phyloP scores from a whole-genome alignment of 2,888 invertebrate species.

The Aelia acuminata region DNA sequence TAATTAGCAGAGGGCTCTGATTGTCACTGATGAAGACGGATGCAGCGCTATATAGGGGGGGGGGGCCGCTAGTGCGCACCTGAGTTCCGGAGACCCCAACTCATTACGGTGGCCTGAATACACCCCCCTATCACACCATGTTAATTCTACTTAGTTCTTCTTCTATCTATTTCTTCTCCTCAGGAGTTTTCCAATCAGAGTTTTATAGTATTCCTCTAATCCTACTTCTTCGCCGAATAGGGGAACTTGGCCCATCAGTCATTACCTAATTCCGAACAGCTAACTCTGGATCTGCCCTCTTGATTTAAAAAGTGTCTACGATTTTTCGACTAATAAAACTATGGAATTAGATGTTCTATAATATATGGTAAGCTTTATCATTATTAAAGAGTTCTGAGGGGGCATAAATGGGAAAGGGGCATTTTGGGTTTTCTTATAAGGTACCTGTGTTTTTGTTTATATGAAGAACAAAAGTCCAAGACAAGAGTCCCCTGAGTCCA shows the following conservation, averaged over 20 bases:
- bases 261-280: not conserved
- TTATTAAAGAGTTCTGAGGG: too few species aligned
- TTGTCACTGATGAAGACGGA: constrained; percentile 50
- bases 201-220: constrained; percentile 31
- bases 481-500: too few species aligned
- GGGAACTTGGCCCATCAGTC: constrained; percentile 27
- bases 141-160: constrained; percentile 50
- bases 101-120: not conserved
- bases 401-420: too few species aligned
- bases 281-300: not conserved
- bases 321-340: not conserved
- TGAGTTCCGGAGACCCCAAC: not conserved
- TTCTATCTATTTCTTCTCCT: too few species aligned
- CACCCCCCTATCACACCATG: not conserved
- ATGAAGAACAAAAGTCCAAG: too few species aligned
- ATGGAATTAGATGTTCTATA: too few species aligned
- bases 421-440: too few species aligned
- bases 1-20: constrained; percentile 27
- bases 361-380: too few species aligned
- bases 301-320: not conserved
- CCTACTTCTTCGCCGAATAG: not conserved
- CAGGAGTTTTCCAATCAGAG: constrained; percentile 53
- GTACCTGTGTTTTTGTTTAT: too few species aligned
- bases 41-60: too few species aligned
- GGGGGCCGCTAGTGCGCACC: too few species aligned